Conservation (phyloP, 1,140 invertebrate species). For the Harlomillsia oculata region DNA sequence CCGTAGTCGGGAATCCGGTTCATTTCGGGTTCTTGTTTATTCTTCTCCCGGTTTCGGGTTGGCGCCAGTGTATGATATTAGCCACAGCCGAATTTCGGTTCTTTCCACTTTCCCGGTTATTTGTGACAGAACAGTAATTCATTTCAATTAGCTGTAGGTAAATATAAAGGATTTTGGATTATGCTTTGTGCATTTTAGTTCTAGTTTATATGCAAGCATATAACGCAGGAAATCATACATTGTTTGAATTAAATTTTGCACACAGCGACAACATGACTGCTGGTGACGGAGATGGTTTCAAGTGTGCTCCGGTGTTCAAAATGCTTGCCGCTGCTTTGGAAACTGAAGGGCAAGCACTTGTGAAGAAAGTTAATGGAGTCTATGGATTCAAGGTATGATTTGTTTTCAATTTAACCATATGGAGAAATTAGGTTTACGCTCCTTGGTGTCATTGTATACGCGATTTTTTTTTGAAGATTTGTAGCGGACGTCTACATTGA, state of each 20-base stretch:
- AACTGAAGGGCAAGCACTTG: conserved; percentile 66
- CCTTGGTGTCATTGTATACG: not conserved
- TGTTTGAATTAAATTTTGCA: not conserved
- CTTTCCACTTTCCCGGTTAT: too few relatives aligned
- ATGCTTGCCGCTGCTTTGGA: conserved; percentile 68
- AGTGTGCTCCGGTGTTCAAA: conserved; percentile 66
- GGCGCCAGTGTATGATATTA: too few relatives aligned
- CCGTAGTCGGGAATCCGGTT: too few relatives aligned
- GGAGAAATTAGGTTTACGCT: not conserved
- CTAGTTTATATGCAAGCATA: not conserved
- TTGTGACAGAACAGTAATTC: too few relatives aligned
- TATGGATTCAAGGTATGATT: conserved; percentile 70
- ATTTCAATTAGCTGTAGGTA: too few relatives aligned
- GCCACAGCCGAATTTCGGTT: too few relatives aligned
- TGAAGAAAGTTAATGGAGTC: conserved; percentile 75
- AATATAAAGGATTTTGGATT: too few relatives aligned
- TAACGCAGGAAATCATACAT: too few relatives aligned
- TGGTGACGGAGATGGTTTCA: conserved; percentile 49
- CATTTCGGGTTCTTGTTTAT: too few relatives aligned
- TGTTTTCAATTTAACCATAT: conserved; percentile 1
- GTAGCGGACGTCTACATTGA: not conserved
- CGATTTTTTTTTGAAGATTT: not conserved
- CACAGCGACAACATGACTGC: not conserved
- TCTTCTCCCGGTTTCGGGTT: too few relatives aligned
- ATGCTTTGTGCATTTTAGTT: conserved; percentile 1